These are phyloP conservation scores for Agriotes lineatus DNA, from an alignment of 2,888 invertebrate species.

Conservation along the genomic window DNA sequence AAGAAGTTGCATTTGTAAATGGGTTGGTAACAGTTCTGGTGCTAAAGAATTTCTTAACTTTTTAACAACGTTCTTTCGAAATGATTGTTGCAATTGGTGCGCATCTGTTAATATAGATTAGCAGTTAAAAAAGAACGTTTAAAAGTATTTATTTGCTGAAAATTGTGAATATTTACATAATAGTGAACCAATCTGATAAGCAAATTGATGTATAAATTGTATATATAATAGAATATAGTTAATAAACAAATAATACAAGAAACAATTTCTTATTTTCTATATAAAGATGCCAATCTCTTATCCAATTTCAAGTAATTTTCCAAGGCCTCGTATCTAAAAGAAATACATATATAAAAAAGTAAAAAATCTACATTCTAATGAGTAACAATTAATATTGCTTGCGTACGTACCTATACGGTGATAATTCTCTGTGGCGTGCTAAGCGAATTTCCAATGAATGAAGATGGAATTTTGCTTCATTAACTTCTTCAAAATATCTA, in stretches of 20 bases:
- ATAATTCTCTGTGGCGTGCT: constrained; percentile 72
- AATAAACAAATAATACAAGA: background rate
- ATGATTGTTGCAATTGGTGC: no score
- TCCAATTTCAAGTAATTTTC: constrained; percentile 54
- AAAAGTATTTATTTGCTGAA: no score
- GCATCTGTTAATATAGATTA: no score
- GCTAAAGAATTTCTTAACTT: no score
- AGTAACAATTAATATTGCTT: constrained; percentile 9
- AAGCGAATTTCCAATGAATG: constrained; percentile 74
- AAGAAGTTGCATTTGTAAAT: no score
- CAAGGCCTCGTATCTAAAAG: constrained; percentile 57
- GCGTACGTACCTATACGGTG: constrained; percentile 68
- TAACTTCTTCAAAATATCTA: constrained; percentile 68
- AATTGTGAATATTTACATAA: no score
- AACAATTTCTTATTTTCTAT: background rate
- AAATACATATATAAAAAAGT: background rate
- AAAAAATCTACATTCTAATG: no score
- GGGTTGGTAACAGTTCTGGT: no score
- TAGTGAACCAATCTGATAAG: background rate
- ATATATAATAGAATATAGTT: background rate
- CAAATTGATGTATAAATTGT: background rate
- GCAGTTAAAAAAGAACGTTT: no score
- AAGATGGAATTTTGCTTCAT: constrained; percentile 67
- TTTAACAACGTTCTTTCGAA: no score
- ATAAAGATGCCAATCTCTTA: constrained; percentile 36